Evolutionary conservation across 2,797 vertebrate genomes (phyloP).

Genomic region (Falco naumanni): DNA sequence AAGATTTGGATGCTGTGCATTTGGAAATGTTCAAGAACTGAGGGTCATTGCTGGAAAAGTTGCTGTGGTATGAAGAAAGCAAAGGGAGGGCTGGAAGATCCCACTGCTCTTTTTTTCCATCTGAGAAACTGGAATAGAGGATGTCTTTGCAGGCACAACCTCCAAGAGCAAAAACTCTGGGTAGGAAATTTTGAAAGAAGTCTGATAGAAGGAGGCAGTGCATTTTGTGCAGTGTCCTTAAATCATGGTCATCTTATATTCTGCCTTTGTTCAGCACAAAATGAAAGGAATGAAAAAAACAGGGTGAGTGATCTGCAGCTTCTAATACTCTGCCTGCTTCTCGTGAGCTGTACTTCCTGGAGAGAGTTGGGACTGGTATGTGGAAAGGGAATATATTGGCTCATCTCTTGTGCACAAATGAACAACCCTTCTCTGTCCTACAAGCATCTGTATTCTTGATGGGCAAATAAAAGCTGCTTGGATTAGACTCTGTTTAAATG

Average conservation of each 20-base stretch:
- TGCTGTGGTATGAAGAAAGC: not conserved
- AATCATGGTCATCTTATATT: not conserved
- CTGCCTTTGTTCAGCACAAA: not conserved
- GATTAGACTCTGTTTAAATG: not conserved
- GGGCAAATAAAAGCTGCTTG: not conserved
- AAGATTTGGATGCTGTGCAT: not conserved
- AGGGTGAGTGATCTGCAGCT: not conserved
- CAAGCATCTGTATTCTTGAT: not conserved
- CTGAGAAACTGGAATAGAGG: not conserved
- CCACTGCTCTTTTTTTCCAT: not conserved
- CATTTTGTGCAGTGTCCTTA: not conserved
- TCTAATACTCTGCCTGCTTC: not conserved
- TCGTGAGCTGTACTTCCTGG: not conserved
- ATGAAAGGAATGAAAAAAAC: not conserved
- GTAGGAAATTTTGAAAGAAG: not conserved
- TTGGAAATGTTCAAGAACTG: not conserved
- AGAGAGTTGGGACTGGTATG: not conserved
- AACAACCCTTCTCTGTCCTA: not conserved
- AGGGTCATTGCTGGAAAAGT: not conserved
- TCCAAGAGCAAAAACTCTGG: not conserved
- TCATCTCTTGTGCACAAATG: not conserved
- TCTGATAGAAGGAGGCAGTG: not conserved
- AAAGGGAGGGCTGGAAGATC: not conserved
- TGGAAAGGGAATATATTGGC: not conserved
- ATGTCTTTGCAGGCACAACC: not conserved